Evolutionary conservation across 2,113 vertebrate species (phyloP), one percentile per base, ranked within the genome.

Genomic region (Alaudala cheleensis): DNA sequence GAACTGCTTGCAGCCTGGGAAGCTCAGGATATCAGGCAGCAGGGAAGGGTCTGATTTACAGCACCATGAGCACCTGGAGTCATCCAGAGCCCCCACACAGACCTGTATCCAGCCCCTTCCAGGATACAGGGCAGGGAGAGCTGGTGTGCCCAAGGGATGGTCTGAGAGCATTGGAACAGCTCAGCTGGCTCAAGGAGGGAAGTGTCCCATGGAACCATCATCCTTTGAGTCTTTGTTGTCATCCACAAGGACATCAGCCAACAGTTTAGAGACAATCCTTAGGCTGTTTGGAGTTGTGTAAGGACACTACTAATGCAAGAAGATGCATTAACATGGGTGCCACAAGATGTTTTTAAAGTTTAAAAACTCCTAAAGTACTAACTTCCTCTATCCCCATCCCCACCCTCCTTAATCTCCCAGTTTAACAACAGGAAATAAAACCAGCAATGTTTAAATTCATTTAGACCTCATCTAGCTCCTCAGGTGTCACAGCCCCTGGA

Each of bases 61-160:
- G 77, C 40, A 89, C 60, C 12, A 1, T 9, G 40, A 18, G 42
- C 44, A 51, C 5, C 26, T 1, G 0, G 54, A 65, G 34, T 31
- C 10, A 1, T 33, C 18, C 49, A 14, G 64, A 45, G 81, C 42
- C 51, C 65, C 20, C 42, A 13, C 24, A 8, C 29, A 42, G 77
- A 44, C n/a, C 66, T 69, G 73, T 5, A 22, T 1, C 18, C 78
- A 70, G 11, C 24, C 19, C 20, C n/a, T 44, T 15, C 25, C 61
- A n/a, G 71, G 66, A 69, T 14, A 2, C 10, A 3, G 44, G 74
- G 53, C 62, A 64, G 28, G 57, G 61, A 74, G 26, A 64, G 40
- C 72, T 6, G 2, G 2, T 1, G 14, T 19, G 42, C 34, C 53
- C 15, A 2, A 37, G 71, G 1, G 3, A 17, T 12, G 31, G 2